Percentiles rank a stretch among this genome's conserved stretches.
phyloP scores from a whole-genome alignment of 2,888 invertebrate species.

The Emesis russula region DNA sequence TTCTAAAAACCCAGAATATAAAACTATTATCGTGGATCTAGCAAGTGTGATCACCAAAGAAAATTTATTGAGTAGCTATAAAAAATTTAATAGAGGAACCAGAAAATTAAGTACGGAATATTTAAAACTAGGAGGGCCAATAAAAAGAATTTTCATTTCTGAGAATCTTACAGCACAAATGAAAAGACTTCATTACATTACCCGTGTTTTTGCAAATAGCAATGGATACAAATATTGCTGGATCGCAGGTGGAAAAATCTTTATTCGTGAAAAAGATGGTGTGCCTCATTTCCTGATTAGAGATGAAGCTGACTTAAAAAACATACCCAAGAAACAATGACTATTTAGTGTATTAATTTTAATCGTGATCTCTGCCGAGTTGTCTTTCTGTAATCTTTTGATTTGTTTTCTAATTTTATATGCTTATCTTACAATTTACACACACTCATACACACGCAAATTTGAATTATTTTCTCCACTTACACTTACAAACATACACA shows the following conservation, averaged over 20 bases:
- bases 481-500: background rate
- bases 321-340: background rate
- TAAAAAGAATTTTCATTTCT: background rate
- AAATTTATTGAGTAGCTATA: background rate
- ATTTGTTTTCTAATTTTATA: background rate
- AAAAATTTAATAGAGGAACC: background rate
- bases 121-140: background rate
- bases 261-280: constrained; percentile 1
- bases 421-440: background rate
- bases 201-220: background rate
- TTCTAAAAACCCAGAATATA: background rate
- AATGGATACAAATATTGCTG: constrained; percentile 1
- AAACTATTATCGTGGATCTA: background rate
- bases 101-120: constrained; percentile 2
- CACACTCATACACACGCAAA: background rate
- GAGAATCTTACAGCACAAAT: constrained; percentile 10
- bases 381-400: background rate
- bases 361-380: background rate
- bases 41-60: constrained; percentile 5
- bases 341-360: background rate
- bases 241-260: constrained; percentile 1
- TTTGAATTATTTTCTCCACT: too few species aligned
- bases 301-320: background rate
- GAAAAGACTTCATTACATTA: background rate
- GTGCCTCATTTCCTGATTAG: background rate